Evolutionary conservation across 2,113 vertebrate genomes (phyloP), one percentile per base, ranked within the genome.

Genomic region (Ochotona curzoniae): DNA sequence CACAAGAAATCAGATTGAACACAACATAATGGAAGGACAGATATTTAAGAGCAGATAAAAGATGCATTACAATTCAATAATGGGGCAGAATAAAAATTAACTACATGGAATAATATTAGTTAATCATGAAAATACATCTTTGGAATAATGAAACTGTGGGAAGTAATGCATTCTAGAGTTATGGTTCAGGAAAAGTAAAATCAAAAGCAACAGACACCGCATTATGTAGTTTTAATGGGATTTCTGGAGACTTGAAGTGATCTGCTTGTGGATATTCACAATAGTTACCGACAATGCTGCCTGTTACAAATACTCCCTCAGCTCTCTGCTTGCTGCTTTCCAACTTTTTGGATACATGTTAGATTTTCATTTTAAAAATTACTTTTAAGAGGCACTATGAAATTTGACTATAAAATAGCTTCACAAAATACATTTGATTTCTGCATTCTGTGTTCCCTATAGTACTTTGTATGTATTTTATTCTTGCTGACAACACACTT

Each of bases 131-230:
- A 92, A 89, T 28, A 47, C 0, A 49, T 35, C 71, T 88, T 28
- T 69, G 17, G 83, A 47, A 66, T 3, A 64, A 67, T 89, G 44
- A 75, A 91, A 67, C 1, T 4, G n/a, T 17, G 15, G 13, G 26
- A 64, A 83, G 71, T 9, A 69, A 1, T 60, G 26, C 0, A 4
- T 64, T 8, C 30, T 12, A 73, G 82, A 63, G 69, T 76, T 51
- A 11, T 93, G 7, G 13, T 91, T 74, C 30, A 86, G 14, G 92
- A 71, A 92, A 5, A 73, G n/a, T 54, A 57, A 89, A 86, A 66
- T n/a, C 17, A 7, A 80, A 76, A 7, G 51, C n/a, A 49, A 38
- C 14, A 49, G 7, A 87, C 80, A 26, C 38, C 18, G n/a, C 17
- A 44, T 63, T 35, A 12, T 21, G 79, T 83, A 64, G 11, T 17